Conservation (phyloP, 2,888 invertebrate species). For the Aromia moschata region DNA sequence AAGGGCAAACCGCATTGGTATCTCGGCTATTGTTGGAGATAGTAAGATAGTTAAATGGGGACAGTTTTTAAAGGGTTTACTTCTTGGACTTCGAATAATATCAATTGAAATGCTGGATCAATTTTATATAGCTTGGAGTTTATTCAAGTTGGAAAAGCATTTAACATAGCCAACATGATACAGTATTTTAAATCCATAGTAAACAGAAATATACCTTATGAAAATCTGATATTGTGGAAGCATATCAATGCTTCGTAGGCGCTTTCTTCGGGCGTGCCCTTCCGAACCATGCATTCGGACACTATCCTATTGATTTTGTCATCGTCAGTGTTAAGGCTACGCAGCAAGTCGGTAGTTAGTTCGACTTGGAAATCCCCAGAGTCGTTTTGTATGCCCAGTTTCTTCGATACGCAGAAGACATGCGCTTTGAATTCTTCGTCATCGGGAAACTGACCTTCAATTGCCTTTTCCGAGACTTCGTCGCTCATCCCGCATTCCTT, state of each 20-base stretch:
- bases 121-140: too few species aligned
- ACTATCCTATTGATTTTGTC: slow-evolving; percentile 6
- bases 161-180: too few species aligned
- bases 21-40: too few species aligned
- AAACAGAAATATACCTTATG: too few species aligned
- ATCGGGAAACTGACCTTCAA: slow-evolving; percentile 1
- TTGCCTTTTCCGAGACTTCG: not conserved
- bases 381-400: slow-evolving; percentile 11
- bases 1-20: too few species aligned
- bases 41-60: too few species aligned
- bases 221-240: not conserved
- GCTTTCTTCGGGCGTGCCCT: slow-evolving; percentile 15
- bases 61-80: too few species aligned
- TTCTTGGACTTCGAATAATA: too few species aligned
- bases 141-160: too few species aligned
- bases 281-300: not conserved
- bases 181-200: too few species aligned
- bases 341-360: not conserved
- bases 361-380: slow-evolving; percentile 6
- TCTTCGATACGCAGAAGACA: slow-evolving; percentile 9
- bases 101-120: too few species aligned
- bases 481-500: slow-evolving; percentile 6
- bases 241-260: not conserved
- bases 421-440: slow-evolving; percentile 7
- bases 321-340: not conserved